phyloP scores from a whole-genome alignment of 2,113 vertebrate genomes.

The Pimephales promelas region DNA sequence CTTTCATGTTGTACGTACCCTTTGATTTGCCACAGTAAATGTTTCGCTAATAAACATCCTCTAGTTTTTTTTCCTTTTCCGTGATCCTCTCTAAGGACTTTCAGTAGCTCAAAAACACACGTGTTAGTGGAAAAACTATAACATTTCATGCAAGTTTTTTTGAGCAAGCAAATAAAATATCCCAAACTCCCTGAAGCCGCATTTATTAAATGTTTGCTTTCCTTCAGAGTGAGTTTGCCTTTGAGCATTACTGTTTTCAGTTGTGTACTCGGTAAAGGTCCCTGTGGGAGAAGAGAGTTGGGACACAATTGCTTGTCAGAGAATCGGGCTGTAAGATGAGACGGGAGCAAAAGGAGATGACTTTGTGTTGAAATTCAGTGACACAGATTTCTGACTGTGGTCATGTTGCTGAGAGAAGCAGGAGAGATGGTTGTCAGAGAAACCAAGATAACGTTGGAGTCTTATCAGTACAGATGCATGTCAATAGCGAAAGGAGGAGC shows the following conservation, averaged over 20 bases:
- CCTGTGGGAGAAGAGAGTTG: constrained; percentile 27
- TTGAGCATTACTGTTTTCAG: constrained; percentile 38
- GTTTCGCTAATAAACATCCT: not conserved
- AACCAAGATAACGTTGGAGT: constrained; percentile 28
- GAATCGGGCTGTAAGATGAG: constrained; percentile 26
- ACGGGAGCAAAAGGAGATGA: not conserved
- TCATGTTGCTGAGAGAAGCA: constrained; percentile 11
- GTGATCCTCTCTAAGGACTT: not conserved
- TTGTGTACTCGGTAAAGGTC: constrained; percentile 1
- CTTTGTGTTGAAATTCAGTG: constrained; percentile 5
- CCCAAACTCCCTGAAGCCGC: not conserved
- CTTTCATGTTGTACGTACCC: not conserved
- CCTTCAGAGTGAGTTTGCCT: constrained; percentile 23
- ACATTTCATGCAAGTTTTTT: not conserved
- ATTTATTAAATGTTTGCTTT: constrained; percentile 34
- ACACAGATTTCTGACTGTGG: constrained; percentile 21
- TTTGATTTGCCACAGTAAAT: not conserved
- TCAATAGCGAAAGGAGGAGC: not conserved
- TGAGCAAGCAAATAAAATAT: not conserved
- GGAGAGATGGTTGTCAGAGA: constrained; percentile 16
- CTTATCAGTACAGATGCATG: not conserved
- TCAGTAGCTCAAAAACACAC: not conserved
- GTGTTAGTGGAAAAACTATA: not conserved
- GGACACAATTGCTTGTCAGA: constrained; percentile 10
- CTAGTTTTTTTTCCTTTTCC: not conserved